Percentiles rank a stretch among this genome's conserved stretches.
These are phyloP conservation scores for Trachelus iudaicus DNA, from an alignment of 2,888 invertebrate genomes.

Conservation along the genomic window DNA sequence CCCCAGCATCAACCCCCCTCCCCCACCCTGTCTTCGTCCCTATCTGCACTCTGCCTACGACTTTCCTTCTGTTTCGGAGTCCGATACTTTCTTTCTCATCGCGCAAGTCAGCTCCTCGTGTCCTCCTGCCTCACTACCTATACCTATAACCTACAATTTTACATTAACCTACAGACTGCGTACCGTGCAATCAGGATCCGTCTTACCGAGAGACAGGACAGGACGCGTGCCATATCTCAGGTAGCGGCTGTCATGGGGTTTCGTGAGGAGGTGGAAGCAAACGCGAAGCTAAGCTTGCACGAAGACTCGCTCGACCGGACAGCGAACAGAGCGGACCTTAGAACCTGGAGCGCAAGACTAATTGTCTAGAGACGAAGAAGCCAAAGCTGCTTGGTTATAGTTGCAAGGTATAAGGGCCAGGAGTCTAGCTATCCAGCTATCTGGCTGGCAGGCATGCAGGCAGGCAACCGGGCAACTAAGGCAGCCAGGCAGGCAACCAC, in stretches of 20 bases:
- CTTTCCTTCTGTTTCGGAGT: conserved; percentile 34
- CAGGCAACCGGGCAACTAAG: neutral
- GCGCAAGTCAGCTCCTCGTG: neutral
- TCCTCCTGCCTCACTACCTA: neutral
- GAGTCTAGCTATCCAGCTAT: neutral
- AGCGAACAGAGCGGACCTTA: neutral
- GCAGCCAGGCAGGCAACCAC: conserved; percentile 19
- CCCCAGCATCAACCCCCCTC: conserved; percentile 33
- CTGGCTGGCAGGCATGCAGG: neutral
- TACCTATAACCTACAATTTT: neutral
- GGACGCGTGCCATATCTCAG: neutral
- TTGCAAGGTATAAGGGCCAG: neutral
- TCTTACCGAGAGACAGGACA: neutral
- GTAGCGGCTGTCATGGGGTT: conserved; percentile 3
- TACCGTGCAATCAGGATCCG: neutral
- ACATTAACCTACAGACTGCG: neutral
- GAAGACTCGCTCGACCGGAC: conserved; percentile 35
- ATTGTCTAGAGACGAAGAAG: conserved; percentile 1
- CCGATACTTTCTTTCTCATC: neutral
- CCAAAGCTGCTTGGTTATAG: neutral
- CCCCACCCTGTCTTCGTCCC: neutral
- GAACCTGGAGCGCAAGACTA: neutral
- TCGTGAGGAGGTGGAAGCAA: neutral
- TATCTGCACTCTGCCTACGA: conserved; percentile 27
- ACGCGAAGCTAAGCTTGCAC: conserved; percentile 43